Conservation (phyloP, 2,888 invertebrate genomes). For the Brachylomia viminalis region DNA sequence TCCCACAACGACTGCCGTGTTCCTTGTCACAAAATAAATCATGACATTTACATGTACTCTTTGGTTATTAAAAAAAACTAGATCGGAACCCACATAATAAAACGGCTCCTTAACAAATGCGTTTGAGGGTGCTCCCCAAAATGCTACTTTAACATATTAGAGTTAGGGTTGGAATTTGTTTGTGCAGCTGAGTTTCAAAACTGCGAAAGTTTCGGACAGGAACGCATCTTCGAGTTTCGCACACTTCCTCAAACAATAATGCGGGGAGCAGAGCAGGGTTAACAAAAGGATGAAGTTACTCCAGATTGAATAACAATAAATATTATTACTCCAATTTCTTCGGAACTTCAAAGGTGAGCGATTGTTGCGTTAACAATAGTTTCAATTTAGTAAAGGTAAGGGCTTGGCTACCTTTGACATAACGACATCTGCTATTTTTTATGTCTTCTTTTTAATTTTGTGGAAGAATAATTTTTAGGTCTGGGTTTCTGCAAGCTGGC, state of each 20-base stretch:
- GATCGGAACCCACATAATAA: constrained; percentile 76
- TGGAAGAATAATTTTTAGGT: constrained; percentile 34
- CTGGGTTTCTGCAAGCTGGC: not conserved
- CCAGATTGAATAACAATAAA: constrained; percentile 86
- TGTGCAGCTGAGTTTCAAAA: constrained; percentile 9
- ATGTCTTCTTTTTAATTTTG: constrained; percentile 61
- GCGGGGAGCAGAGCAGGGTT: constrained; percentile 62
- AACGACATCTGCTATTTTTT: constrained; percentile 78
- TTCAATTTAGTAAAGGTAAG: constrained; percentile 74
- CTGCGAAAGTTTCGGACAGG: constrained; percentile 44
- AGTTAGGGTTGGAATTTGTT: constrained; percentile 52
- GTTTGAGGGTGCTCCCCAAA: constrained; percentile 48
- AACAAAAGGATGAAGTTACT: constrained; percentile 79
- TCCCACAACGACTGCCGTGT: constrained; percentile 85
- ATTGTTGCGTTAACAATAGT: constrained; percentile 83
- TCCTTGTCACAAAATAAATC: constrained; percentile 89
- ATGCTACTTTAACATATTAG: constrained; percentile 35
- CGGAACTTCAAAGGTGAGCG: constrained; percentile 72
- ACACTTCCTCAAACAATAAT: constrained; percentile 85
- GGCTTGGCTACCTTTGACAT: constrained; percentile 74
- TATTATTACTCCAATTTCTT: constrained; percentile 83
- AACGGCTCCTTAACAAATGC: constrained; percentile 65
- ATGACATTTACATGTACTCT: constrained; percentile 80
- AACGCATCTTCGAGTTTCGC: constrained; percentile 78
- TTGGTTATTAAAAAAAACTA: constrained; percentile 78